Percentiles rank a stretch among this genome's conserved stretches.
Conservation (phyloP, 2,113 vertebrate genomes). For the Dicerorhinus sumatrensis region DNA sequence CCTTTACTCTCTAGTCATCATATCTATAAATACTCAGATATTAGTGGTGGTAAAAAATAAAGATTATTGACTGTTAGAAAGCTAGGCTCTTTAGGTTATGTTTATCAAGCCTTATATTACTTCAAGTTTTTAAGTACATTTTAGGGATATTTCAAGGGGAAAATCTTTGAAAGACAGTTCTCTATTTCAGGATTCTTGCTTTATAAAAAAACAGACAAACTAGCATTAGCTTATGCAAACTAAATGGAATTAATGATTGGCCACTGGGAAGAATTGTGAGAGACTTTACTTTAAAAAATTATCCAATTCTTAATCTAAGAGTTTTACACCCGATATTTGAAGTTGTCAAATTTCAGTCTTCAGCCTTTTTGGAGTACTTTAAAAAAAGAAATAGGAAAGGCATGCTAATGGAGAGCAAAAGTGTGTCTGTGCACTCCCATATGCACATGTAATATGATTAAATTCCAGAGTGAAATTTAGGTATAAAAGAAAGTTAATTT, state of each 20-base stretch:
- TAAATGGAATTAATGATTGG: slow-evolving; percentile 43
- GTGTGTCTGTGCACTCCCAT: not conserved
- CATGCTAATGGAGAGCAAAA: not conserved
- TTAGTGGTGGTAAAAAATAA: slow-evolving; percentile 41
- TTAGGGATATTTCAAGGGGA: slow-evolving; percentile 16
- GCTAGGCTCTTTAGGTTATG: not conserved
- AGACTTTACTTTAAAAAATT: not conserved
- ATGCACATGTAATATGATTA: not conserved
- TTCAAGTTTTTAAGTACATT: slow-evolving; percentile 45
- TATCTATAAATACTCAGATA: slow-evolving; percentile 44
- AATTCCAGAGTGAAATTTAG: slow-evolving; percentile 28
- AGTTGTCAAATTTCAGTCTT: not conserved
- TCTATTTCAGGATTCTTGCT: not conserved
- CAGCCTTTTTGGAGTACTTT: not conserved
- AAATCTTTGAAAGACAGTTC: not conserved
- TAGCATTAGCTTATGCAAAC: not conserved
- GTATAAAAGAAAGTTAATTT: not conserved
- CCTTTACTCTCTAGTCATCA: not conserved
- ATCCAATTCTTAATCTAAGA: not conserved
- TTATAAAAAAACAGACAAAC: not conserved
- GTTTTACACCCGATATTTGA: not conserved
- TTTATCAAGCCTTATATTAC: slow-evolving; percentile 26
- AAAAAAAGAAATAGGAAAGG: not conserved
- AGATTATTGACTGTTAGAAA: slow-evolving; percentile 42
- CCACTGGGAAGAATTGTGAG: not conserved